Conservation (phyloP, 2,113 vertebrate species). For the Barbus barbus region DNA sequence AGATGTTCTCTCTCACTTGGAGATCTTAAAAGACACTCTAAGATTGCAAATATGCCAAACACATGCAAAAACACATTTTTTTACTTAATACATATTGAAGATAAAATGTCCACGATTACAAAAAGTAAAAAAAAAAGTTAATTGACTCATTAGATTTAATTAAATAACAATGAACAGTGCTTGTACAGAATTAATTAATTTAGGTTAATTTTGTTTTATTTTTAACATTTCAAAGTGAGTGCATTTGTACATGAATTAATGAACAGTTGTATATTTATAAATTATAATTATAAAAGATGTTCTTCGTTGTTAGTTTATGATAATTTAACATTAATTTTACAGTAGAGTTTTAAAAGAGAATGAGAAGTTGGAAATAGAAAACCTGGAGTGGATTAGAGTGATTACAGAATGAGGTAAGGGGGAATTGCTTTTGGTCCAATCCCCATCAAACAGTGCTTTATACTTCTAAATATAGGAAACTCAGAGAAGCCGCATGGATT, state of each 20-base stretch:
- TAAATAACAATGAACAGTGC: neutral
- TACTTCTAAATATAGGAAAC: slow-evolving; percentile 5
- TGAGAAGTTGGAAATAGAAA: neutral
- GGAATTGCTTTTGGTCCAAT: neutral
- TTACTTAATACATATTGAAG: neutral
- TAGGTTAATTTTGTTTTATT: neutral
- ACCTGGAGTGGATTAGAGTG: neutral
- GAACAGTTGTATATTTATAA: neutral
- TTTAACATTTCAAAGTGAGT: neutral
- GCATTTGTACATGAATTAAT: neutral
- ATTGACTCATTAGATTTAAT: neutral
- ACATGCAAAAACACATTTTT: neutral
- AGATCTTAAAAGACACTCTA: neutral
- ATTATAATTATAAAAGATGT: neutral
- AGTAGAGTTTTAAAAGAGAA: neutral
- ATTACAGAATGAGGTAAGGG: neutral
- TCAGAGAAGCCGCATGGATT: neutral
- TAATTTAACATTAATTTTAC: neutral
- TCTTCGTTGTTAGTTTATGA: neutral
- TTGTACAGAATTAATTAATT: neutral
- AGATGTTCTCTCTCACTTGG: neutral
- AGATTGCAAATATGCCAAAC: neutral
- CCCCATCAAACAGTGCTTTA: neutral
- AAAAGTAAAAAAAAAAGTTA: too few species aligned
- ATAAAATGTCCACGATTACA: neutral